These are phyloP conservation scores for Thymallus thymallus DNA, from an alignment of 2,113 vertebrate genomes.

Conservation along the genomic window DNA sequence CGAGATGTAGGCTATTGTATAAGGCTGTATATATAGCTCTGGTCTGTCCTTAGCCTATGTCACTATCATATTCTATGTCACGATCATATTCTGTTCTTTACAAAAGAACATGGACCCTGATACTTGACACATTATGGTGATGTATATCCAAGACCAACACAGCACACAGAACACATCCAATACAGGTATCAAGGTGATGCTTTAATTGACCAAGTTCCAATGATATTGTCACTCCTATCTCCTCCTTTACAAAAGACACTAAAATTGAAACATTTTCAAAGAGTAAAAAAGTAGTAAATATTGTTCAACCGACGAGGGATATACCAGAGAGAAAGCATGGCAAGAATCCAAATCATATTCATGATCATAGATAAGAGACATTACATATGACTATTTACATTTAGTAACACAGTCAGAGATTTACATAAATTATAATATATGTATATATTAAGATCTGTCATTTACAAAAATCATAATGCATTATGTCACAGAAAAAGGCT, in stretches of 20 bases:
- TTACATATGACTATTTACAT: slow-evolving; percentile 72
- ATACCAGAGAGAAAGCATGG: slow-evolving; percentile 69
- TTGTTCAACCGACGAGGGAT: slow-evolving; percentile 66
- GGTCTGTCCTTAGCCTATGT: too few species aligned
- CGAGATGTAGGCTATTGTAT: too few species aligned
- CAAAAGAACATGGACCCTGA: too few species aligned
- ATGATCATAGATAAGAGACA: slow-evolving; percentile 71
- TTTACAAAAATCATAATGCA: slow-evolving; percentile 71
- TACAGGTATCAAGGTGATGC: slow-evolving; percentile 64
- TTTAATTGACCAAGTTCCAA: slow-evolving; percentile 77
- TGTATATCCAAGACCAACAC: slow-evolving; percentile 14
- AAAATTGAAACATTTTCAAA: slow-evolving; percentile 68
- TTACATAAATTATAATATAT: slow-evolving; percentile 53
- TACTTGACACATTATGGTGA: neutral
- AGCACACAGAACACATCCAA: slow-evolving; percentile 18
- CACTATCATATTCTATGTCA: too few species aligned
- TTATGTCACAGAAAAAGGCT: slow-evolving; percentile 68
- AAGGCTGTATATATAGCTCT: too few species aligned
- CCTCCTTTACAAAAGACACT: slow-evolving; percentile 76
- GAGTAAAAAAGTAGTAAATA: slow-evolving; percentile 75
- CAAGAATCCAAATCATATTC: slow-evolving; percentile 69
- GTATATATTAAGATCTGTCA: slow-evolving; percentile 72
- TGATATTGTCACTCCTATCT: slow-evolving; percentile 70
- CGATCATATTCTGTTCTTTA: too few species aligned
- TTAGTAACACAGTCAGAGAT: slow-evolving; percentile 62